Percentiles rank a stretch among this genome's conserved stretches.
phyloP scores from a whole-genome alignment of 2,797 vertebrate genomes.

The Lophotriccus pileatus region DNA sequence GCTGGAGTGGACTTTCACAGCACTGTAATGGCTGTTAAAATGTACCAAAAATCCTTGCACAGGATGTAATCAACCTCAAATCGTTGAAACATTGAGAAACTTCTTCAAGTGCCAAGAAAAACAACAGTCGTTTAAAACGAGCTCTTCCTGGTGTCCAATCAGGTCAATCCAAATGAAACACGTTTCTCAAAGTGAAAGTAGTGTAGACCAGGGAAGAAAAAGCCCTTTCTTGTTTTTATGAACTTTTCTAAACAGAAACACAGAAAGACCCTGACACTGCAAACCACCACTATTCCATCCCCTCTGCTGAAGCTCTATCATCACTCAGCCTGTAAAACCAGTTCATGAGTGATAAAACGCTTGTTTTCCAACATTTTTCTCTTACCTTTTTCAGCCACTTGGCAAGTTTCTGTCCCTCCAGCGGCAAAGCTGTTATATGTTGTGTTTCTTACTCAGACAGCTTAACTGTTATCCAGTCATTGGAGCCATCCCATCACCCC shows the following conservation, averaged over 20 bases:
- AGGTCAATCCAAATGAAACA: conserved; percentile 32
- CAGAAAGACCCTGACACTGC: neutral
- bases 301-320: neutral
- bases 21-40: conserved; percentile 51
- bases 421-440: neutral
- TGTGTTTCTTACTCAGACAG: neutral
- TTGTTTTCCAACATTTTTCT: conserved; percentile 16
- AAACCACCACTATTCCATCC: neutral
- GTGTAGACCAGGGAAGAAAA: neutral
- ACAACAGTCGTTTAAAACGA: conserved; percentile 56
- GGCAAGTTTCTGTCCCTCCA: conserved; percentile 18
- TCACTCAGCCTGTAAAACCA: neutral
- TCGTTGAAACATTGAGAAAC: conserved; percentile 71
- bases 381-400: neutral
- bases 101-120: conserved; percentile 72
- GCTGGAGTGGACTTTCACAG: conserved; percentile 42
- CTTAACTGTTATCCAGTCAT: neutral
- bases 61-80: conserved; percentile 75
- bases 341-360: neutral
- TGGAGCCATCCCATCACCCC: neutral
- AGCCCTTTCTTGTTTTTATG: neutral
- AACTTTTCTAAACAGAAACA: neutral
- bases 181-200: conserved; percentile 29
- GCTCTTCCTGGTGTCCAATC: conserved; percentile 64
- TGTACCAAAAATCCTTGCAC: conserved; percentile 62